Percentiles rank a stretch among this genome's conserved stretches.
phyloP scores from a whole-genome alignment of 2,888 invertebrate species.

The Prosapia bicincta region DNA sequence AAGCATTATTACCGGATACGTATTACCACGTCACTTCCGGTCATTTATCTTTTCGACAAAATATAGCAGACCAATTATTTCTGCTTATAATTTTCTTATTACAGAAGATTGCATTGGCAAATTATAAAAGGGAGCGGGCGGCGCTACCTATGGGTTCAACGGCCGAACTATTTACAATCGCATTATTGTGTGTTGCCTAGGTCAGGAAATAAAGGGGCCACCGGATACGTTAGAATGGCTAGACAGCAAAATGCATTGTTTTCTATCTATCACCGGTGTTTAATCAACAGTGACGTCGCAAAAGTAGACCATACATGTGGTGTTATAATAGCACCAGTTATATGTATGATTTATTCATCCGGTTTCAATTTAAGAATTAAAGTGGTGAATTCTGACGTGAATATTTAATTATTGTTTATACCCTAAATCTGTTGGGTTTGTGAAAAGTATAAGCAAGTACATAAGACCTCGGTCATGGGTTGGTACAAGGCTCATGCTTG shows the following conservation, averaged over 20 bases:
- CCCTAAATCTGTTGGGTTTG: too few relatives aligned
- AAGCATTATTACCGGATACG: too few relatives aligned
- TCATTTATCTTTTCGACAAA: too few relatives aligned
- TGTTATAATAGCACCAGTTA: too few relatives aligned
- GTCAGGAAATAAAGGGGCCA: neutral
- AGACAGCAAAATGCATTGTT: neutral
- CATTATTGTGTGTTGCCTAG: neutral
- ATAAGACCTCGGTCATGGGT: too few relatives aligned
- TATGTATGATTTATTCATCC: too few relatives aligned
- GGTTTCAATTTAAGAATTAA: too few relatives aligned
- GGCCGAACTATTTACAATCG: conserved; percentile 2
- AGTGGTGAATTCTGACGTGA: too few relatives aligned
- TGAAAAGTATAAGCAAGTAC: too few relatives aligned
- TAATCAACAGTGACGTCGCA: neutral
- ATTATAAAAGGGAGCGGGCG: neutral
- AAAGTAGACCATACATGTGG: neutral
- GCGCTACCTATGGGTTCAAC: neutral
- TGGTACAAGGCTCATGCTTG: too few relatives aligned
- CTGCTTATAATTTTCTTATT: neutral
- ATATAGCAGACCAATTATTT: neutral
- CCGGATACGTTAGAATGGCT: neutral
- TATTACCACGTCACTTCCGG: too few relatives aligned
- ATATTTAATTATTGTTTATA: too few relatives aligned
- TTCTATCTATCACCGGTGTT: neutral
- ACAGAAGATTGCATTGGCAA: neutral